Percentiles rank a stretch among this genome's conserved stretches.
These are phyloP conservation scores for Actinopyga echinites DNA, from an alignment of 53 echinoderm and acorn worm genomes.

Conservation along the genomic window DNA sequence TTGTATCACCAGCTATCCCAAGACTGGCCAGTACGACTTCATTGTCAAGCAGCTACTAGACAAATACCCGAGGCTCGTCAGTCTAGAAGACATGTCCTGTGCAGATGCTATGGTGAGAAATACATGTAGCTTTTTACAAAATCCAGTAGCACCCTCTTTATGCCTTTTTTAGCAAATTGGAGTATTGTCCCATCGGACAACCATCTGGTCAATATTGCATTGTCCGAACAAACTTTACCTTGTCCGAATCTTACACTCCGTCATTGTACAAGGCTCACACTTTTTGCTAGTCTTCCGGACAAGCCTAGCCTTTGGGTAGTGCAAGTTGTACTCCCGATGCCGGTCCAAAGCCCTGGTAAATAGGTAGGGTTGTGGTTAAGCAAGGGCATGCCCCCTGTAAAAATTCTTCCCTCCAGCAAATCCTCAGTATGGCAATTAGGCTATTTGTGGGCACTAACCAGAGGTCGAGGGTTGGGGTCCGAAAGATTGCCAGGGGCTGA, in stretches of 20 bases:
- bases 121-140: neutral
- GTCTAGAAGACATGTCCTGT: constrained; percentile 3
- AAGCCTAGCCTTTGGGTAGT: too few relatives aligned
- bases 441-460: too few relatives aligned
- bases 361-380: too few relatives aligned
- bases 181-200: neutral
- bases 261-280: too few relatives aligned
- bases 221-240: neutral
- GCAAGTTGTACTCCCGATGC: too few relatives aligned
- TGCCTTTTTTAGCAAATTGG: neutral
- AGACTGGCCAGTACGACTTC: constrained; percentile 20
- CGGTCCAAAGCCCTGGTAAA: too few relatives aligned
- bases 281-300: too few relatives aligned
- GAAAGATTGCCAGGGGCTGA: too few relatives aligned
- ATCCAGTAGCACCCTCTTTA: neutral
- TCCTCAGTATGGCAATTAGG: too few relatives aligned
- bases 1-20: constrained; percentile 25
- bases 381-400: too few relatives aligned
- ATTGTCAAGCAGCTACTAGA: neutral
- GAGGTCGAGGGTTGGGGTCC: too few relatives aligned
- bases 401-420: too few relatives aligned
- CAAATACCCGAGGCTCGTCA: neutral
- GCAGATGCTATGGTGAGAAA: constrained; percentile 12
- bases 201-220: neutral
- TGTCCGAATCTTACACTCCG: neutral